Percentiles rank a stretch among this genome's conserved stretches.
These are phyloP conservation scores for Willisornis vidua DNA, from an alignment of 2,113 vertebrate species.

Conservation along the genomic window DNA sequence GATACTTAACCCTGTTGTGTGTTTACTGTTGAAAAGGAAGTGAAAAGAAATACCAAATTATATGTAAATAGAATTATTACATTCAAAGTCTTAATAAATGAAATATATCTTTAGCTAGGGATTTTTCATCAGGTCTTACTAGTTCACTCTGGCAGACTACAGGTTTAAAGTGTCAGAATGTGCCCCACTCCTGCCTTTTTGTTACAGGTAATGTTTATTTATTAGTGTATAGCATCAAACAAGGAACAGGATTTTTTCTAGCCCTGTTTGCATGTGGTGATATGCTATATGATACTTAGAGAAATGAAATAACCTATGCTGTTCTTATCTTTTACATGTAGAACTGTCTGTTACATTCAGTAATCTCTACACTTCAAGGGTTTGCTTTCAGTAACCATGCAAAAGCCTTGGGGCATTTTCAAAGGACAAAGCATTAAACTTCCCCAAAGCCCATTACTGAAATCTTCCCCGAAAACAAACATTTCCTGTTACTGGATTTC, in stretches of 20 bases:
- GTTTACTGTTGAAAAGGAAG: background rate
- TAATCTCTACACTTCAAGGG: background rate
- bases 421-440: background rate
- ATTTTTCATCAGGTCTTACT: background rate
- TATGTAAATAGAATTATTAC: background rate
- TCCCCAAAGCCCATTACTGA: background rate
- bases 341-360: background rate
- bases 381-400: background rate
- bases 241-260: background rate
- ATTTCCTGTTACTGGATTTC: background rate
- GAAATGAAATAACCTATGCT: background rate
- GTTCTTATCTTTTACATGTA: background rate
- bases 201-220: background rate
- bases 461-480: background rate
- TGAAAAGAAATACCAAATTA: background rate
- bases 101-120: background rate
- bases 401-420: background rate
- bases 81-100: background rate
- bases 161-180: background rate
- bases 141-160: background rate
- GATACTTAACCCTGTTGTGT: background rate
- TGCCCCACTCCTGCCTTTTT: background rate
- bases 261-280: background rate
- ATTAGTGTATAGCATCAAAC: background rate
- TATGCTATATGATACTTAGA: background rate